Evolutionary conservation across 2,797 vertebrate genomes (phyloP).

Genomic region (Tamandua tetradactyla): DNA sequence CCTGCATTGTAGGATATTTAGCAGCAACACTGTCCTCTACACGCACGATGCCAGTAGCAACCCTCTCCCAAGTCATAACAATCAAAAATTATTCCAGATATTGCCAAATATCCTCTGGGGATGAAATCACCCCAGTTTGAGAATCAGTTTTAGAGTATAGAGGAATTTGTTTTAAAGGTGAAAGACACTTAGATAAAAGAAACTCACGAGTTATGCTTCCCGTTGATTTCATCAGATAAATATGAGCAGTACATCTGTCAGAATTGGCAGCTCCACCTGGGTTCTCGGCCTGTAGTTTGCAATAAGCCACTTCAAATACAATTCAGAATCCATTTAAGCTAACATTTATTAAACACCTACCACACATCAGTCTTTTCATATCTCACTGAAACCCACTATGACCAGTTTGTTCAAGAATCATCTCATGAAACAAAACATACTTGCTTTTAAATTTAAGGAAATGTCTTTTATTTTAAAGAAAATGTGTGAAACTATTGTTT

Average conservation of each 20-base stretch:
- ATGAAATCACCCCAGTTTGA: neutral
- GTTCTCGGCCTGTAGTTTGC: neutral
- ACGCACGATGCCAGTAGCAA: neutral
- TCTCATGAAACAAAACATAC: neutral
- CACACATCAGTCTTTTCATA: neutral
- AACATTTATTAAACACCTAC: conserved; percentile 1
- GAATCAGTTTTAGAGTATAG: neutral
- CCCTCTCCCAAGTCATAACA: neutral
- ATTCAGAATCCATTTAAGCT: neutral
- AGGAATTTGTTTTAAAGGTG: neutral
- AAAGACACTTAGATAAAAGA: neutral
- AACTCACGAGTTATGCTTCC: neutral
- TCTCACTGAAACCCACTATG: neutral
- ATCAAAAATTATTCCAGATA: neutral
- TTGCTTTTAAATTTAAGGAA: neutral
- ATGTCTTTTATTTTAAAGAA: conserved; percentile 25
- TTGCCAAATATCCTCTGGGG: neutral
- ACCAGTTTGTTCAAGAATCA: neutral
- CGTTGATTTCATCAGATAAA: neutral
- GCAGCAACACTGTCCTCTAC: neutral
- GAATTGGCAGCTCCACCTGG: neutral
- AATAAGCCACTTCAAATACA: conserved; percentile 32
- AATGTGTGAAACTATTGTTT: neutral
- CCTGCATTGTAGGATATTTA: neutral
- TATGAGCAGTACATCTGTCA: neutral